Base-by-base conservation (phyloP, 2,888 invertebrate genomes). In the Dynastes tityus region DNA sequence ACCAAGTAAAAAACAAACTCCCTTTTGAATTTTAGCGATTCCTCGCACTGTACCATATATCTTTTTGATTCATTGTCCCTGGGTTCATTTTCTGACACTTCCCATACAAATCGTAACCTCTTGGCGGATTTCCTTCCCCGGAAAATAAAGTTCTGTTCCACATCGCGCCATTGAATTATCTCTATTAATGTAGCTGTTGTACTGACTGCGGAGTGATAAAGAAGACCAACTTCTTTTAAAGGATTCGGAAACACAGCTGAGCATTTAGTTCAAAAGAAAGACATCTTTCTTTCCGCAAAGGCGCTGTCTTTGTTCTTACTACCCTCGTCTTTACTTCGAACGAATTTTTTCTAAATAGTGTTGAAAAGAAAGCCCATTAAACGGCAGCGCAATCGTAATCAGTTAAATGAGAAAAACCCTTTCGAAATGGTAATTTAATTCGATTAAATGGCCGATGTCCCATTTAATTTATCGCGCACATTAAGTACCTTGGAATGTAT, bases 91-190 rank as follows among this genome's bases (percentile, higher is more conserved):
- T 76, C 80, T 79, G 80, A 81, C 81, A 78, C 71, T 37, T 79
- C 58, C 80, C 80, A 78, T 80, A 81, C 80, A 81, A 81, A 81
- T 81, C 81, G 61, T 78, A 77, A 64, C 80, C 78, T 80, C 79
- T 77, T 76, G 81, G 79, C 77, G 74, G 55, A 49, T 40, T 16
- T 67, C 37, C 40, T 55, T 11, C 55, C 22, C 3, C 67, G 40
- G 22, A 68, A 53, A 76, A 76, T 76, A 76, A 37, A 53, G 45
- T 58, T 58, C 32, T 16, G 67, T 40, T 45, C 22, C 76, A 8
- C 37, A 40, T 61, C 76, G 32, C 2, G 29, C 49, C 51, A 76
- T 67, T 76, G 76, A 76, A 76, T 76, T 76, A 76, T 67, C 68
- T 68, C 76, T 67, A 49, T 58, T 67, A 76, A 76, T 67, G 76